Evolutionary conservation across 2,888 invertebrate species (phyloP), one percentile per base, ranked within the genome.

Genomic region (Scrobipalpa costella): DNA sequence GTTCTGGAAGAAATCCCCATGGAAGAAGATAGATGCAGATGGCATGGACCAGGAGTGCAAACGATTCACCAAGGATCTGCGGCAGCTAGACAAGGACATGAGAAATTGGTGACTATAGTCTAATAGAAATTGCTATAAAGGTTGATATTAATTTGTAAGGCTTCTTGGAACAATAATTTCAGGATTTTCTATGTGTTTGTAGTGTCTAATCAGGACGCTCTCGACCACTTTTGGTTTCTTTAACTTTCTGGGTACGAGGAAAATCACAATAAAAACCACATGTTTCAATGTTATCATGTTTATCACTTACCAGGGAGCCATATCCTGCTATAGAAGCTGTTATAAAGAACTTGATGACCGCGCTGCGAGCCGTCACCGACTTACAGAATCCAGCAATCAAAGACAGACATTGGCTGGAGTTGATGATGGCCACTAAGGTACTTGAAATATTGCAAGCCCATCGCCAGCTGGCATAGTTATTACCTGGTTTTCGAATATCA

Each of bases 21-120:
- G 98, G 98, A 96, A 96, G 78, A 96, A 96, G 78, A 97, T 98
- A 66, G 98, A 98, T 75, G 96, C 98, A 1, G 98, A 98, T 76
- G 94, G 94, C 62, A 98, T 98, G 97, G 98, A 98, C 79, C 95
- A 96, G 83, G 98, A 98, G 79, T 97, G 98, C 86, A 98, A 98
- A 84, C 95, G 96, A 73, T 96, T 98, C 79, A 95, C 95, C 0
- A 97, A 97, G 78, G 97, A 98, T 72, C 83, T 97, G 36, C 92
- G 96, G 71, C 93, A 92, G 38, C 87, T 98, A 75, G 95, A 97
- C 66, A 97, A 98, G 75, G 96, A 96, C 68, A 93, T 97, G 80
- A 93, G 96, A 79, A 79, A 73, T 61, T 95, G 95, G 96, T 94
- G 73, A 76, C 86, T 60, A 17, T 27, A 3, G 27, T 27, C 27